phyloP scores from a whole-genome alignment of 2,888 invertebrate genomes.

The Pteria penguin region DNA sequence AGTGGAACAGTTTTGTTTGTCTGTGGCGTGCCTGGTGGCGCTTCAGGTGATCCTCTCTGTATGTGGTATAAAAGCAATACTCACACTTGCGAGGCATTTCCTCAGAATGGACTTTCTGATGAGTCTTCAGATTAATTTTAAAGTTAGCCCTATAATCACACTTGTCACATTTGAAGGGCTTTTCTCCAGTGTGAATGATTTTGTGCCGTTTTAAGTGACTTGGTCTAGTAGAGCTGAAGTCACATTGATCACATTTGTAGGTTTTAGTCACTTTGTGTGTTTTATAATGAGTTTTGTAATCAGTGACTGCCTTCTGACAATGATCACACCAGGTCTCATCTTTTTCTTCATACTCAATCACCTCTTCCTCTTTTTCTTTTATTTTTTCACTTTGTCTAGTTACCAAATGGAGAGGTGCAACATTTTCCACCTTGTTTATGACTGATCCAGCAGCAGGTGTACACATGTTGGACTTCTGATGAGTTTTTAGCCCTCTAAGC shows the following conservation, averaged over 20 bases:
- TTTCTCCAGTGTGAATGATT: neutral
- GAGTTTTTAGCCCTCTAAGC: neutral
- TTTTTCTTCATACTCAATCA: too few species aligned
- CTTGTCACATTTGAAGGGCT: neutral
- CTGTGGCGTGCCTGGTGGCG: neutral
- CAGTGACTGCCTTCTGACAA: neutral
- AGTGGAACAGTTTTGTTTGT: too few species aligned
- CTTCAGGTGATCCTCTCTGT: neutral
- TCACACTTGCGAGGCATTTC: slow-evolving; percentile 79
- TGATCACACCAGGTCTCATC: too few species aligned
- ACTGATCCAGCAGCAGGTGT: neutral
- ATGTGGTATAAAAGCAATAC: neutral
- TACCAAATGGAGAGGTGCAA: too few species aligned
- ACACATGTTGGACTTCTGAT: neutral
- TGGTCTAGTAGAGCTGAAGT: neutral
- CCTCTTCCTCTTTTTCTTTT: neutral
- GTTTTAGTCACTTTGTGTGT: neutral
- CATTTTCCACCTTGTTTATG: neutral
- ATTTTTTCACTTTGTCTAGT: neutral
- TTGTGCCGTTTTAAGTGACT: neutral
- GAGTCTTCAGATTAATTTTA: slow-evolving; percentile 76
- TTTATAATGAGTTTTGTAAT: neutral
- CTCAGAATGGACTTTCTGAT: slow-evolving; percentile 80
- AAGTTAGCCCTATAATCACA: neutral
- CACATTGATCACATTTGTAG: neutral